Evolutionary conservation across 1,140 invertebrate genomes (phyloP).

Genomic region (Drosophila guanche): DNA sequence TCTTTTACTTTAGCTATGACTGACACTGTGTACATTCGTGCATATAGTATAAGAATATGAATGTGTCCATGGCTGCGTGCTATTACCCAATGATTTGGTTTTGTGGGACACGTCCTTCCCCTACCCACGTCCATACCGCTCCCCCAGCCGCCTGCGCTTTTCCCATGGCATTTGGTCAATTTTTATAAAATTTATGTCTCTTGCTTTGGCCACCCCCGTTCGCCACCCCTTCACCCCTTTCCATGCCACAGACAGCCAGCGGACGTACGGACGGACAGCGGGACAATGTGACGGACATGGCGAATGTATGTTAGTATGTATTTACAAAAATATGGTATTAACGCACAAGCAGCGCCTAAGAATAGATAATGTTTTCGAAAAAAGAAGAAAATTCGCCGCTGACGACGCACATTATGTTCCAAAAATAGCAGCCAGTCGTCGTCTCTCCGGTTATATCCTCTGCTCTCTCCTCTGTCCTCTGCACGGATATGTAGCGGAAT

Average conservation of each 20-base stretch:
- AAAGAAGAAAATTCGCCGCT: slow-evolving; percentile 68
- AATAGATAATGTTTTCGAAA: slow-evolving; percentile 77
- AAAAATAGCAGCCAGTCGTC: slow-evolving; percentile 56
- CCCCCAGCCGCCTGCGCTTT: slow-evolving; percentile 16
- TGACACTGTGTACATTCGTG: slow-evolving; percentile 18
- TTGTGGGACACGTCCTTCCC: slow-evolving; percentile 25
- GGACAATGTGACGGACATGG: no score
- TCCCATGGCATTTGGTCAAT: slow-evolving; percentile 55
- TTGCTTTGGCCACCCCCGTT: slow-evolving; percentile 1
- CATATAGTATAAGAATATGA: neutral
- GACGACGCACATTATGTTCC: slow-evolving; percentile 74
- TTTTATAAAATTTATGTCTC: slow-evolving; percentile 73
- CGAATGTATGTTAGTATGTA: slow-evolving; percentile 68
- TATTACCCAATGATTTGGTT: slow-evolving; percentile 35
- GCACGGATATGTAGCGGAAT: no score
- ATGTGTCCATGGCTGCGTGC: slow-evolving; percentile 7
- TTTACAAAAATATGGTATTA: slow-evolving; percentile 80
- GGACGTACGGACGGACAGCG: no score
- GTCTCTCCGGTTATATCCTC: slow-evolving; percentile 5
- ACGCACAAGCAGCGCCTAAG: slow-evolving; percentile 69
- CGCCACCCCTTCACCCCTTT: neutral
- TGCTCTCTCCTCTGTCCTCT: slow-evolving; percentile 1
- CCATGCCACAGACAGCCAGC: neutral
- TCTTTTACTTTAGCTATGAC: neutral
- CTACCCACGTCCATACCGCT: slow-evolving; percentile 3